Conservation (phyloP, 2,888 invertebrate genomes). For the Ennomos quercinarius region DNA sequence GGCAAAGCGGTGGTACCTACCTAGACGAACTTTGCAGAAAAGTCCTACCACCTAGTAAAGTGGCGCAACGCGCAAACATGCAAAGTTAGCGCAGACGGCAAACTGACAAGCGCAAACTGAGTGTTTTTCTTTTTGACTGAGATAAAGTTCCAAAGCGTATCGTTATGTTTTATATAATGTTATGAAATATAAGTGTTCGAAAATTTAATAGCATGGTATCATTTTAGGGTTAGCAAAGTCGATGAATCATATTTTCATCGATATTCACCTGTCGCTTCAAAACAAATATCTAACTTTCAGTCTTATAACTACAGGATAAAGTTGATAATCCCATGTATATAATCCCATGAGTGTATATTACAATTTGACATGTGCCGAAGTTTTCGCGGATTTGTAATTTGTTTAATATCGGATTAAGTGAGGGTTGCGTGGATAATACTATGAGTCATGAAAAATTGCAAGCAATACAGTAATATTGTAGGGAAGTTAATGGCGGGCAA, state of each 20-base stretch:
- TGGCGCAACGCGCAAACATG: too few relatives aligned
- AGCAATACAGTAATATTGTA: not conserved
- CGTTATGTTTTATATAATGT: not conserved
- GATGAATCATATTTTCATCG: slow-evolving; percentile 22
- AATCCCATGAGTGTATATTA: not conserved
- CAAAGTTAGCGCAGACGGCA: too few relatives aligned
- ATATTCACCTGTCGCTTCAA: slow-evolving; percentile 31
- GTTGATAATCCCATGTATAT: slow-evolving; percentile 4
- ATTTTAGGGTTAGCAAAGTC: slow-evolving; percentile 22
- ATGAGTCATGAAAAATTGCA: too few relatives aligned
- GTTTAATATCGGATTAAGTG: slow-evolving; percentile 12
- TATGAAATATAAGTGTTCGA: not conserved
- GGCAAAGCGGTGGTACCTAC: too few relatives aligned
- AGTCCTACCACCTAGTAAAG: too few relatives aligned
- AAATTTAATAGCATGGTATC: slow-evolving; percentile 21
- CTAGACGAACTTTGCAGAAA: too few relatives aligned
- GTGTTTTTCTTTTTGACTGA: not conserved
- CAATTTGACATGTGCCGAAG: slow-evolving; percentile 39
- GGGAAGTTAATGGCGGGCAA: too few relatives aligned
- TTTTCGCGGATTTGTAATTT: slow-evolving; percentile 28
- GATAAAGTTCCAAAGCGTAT: not conserved
- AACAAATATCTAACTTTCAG: slow-evolving; percentile 14
- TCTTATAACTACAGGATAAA: slow-evolving; percentile 4
- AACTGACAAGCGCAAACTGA: too few relatives aligned
- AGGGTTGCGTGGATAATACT: not conserved